These are phyloP conservation scores for Lacerta bilineata DNA, from an alignment of 2,797 vertebrate genomes.

Conservation along the genomic window DNA sequence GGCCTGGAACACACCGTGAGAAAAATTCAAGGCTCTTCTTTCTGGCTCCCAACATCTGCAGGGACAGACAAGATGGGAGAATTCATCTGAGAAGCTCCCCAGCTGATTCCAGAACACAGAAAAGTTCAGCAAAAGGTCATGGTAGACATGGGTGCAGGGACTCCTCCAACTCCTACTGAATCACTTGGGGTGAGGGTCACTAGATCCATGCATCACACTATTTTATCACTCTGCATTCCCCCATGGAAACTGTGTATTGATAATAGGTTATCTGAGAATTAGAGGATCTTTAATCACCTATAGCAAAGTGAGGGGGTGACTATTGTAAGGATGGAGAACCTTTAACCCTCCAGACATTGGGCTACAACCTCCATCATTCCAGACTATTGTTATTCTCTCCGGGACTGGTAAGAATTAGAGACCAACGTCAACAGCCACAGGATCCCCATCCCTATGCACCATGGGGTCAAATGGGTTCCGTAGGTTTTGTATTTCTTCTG, in stretches of 20 bases:
- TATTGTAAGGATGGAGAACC: not conserved
- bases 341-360: no score
- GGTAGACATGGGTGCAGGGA: not conserved
- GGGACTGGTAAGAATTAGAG: no score
- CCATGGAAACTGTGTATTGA: not conserved
- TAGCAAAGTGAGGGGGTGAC: not conserved
- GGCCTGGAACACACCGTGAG: constrained; percentile 17
- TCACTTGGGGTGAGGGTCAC: no score
- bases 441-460: not conserved
- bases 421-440: not conserved
- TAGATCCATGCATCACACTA: not conserved
- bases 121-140: not conserved
- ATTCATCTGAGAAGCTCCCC: not conserved
- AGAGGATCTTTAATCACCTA: not conserved
- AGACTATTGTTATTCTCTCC: no score
- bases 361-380: not conserved
- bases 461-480: not conserved
- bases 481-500: not conserved
- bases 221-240: not conserved
- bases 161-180: not conserved
- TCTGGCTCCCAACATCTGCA: constrained; percentile 12
- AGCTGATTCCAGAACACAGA: not conserved
- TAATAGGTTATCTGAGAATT: not conserved
- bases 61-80: constrained; percentile 27
- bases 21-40: constrained; percentile 4